Evolutionary conservation across 2,113 vertebrate genomes (phyloP).

Genomic region (Cyprinodon variegatus): DNA sequence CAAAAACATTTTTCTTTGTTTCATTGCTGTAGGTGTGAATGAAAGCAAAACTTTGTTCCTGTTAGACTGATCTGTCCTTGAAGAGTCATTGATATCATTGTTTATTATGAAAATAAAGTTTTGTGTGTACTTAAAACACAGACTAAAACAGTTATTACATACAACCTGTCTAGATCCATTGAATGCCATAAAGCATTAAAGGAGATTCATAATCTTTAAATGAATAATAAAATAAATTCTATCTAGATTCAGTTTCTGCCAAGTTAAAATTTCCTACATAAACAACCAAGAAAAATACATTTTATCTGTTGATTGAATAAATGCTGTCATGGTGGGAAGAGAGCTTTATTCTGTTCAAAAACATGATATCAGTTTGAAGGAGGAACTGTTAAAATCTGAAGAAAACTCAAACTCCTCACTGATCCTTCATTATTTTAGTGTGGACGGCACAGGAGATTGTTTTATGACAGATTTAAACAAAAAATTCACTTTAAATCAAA

Average conservation of each 20-base stretch:
- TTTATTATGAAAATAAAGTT: constrained; percentile 56
- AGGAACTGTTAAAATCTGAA: not conserved
- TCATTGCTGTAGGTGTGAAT: not conserved
- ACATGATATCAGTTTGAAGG: not conserved
- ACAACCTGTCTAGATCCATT: not conserved
- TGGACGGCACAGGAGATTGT: not conserved
- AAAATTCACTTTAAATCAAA: not conserved
- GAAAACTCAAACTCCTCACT: not conserved
- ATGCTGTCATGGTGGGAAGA: not conserved
- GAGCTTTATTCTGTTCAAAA: not conserved
- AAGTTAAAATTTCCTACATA: not conserved
- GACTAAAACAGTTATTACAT: not conserved
- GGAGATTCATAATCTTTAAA: not conserved
- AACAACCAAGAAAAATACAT: not conserved
- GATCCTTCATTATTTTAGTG: not conserved
- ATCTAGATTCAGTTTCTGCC: not conserved
- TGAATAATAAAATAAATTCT: not conserved
- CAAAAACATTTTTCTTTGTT: not conserved
- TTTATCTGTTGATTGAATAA: not conserved
- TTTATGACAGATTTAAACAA: not conserved
- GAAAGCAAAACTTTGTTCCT: not conserved
- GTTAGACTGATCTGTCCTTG: not conserved
- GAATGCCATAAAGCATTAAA: not conserved
- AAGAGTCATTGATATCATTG: not conserved
- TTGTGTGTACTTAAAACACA: constrained; percentile 28